Percentiles rank a stretch among this genome's conserved stretches.
phyloP scores from a whole-genome alignment of 30 jellyfish, hydroid and myxozoan species.

The Aurelia sp. region DNA sequence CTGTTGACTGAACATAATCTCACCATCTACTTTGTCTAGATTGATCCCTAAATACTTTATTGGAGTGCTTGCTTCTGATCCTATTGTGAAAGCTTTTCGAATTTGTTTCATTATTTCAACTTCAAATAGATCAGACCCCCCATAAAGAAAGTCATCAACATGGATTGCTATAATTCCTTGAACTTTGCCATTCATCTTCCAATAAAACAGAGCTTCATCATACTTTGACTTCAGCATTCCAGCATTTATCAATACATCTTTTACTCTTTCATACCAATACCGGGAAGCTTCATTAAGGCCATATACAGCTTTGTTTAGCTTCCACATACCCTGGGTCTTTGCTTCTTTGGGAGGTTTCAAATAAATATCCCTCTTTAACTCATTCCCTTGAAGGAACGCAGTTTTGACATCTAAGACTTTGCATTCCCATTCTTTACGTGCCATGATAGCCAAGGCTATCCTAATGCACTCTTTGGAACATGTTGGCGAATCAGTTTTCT shows the following conservation, averaged over 20 bases:
- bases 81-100: slow-evolving; percentile 2
- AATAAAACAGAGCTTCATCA: slow-evolving; percentile 23
- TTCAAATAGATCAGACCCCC: slow-evolving; percentile 28
- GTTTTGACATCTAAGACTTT: slow-evolving; percentile 37
- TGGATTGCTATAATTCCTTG: slow-evolving; percentile 23
- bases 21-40: slow-evolving; percentile 7
- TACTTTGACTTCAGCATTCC: slow-evolving; percentile 46
- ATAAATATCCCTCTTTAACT: slow-evolving; percentile 25
- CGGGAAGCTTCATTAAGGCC: slow-evolving; percentile 55
- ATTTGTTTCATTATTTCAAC: slow-evolving; percentile 1
- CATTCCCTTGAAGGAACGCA: slow-evolving; percentile 60
- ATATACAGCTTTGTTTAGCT: slow-evolving; percentile 43
- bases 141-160: slow-evolving; percentile 25
- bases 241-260: slow-evolving; percentile 28
- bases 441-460: slow-evolving; percentile 36
- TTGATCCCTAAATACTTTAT: slow-evolving; percentile 16
- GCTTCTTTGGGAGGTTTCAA: slow-evolving; percentile 55
- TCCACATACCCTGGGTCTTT: slow-evolving; percentile 36
- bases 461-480: slow-evolving; percentile 37
- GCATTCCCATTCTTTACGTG: slow-evolving; percentile 36
- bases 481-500: slow-evolving; percentile 44
- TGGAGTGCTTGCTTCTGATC: background rate
- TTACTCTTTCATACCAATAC: slow-evolving; percentile 5
- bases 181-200: too few relatives aligned
- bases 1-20: slow-evolving; percentile 30